Base-by-base conservation (phyloP, 1,140 invertebrate genomes). In the Papilio helenus region DNA sequence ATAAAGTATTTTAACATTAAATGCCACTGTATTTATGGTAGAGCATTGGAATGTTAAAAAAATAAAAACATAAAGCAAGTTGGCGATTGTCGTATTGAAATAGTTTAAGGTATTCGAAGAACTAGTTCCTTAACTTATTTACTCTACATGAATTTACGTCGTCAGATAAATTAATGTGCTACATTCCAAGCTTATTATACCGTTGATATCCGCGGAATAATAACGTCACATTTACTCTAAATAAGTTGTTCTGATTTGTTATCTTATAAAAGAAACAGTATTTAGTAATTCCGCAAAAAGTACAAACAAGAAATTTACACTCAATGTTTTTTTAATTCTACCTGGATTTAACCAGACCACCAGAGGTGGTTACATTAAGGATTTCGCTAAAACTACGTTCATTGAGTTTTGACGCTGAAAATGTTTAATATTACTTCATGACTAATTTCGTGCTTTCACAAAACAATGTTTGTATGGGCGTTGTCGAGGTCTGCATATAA, bases 61-160 rank as follows among this genome's bases (percentile, higher is more conserved):
- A 68, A 5, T 16, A 29, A 68, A 68, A 29, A 68, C 26, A 26
- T 16, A 16, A 68, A 68, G 29, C 61, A 29, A 68, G 61, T 29
- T 68, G 12, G 61, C 61, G 26, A 68, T 34, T 29, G 61, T 68
- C 14, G 12, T 68, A 61, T 68, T 68, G 12, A 29, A 29, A 34
- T 68, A 29, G 61, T 68, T 68, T 65, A 4, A 26, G 58, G 58
- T 29, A 26, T 68, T 68, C 61, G 61, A 68, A 29, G 61, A 68
- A 68, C 23, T 68, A 68, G 61, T 68, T 29, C 26, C 26, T 29
- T 34, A 68, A 68, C 23, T 68, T 18, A 68, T 34, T 61, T 12
- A 26, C 58, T 3, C 34, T 29, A 34, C 61, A 18, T 68, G 26
- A 29, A 29, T 16, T 34, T 34, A 68, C 29, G 61, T 14, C 18